A percentile compares a stretch with the other conserved stretches of the same genome.
Conservation (phyloP, 2,797 vertebrate genomes). For the Myotis vivesi region DNA sequence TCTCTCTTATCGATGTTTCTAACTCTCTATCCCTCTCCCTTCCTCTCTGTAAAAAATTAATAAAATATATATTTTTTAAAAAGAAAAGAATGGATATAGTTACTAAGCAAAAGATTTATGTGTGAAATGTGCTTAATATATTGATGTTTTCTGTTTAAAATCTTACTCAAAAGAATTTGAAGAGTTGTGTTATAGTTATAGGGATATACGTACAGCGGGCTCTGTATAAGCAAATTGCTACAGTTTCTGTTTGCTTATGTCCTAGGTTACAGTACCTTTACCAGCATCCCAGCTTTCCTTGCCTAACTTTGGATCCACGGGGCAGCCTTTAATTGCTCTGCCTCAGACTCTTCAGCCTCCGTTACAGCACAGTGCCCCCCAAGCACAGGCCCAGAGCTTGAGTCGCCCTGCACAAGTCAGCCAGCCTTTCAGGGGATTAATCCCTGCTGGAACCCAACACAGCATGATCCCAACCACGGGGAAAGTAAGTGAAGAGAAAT, state of each 20-base stretch:
- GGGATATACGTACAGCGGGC: neutral
- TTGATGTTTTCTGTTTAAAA: neutral
- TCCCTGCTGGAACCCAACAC: conserved; percentile 92
- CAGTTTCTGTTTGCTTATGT: conserved; percentile 45
- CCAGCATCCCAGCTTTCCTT: conserved; percentile 95
- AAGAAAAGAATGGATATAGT: neutral
- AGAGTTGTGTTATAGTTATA: neutral
- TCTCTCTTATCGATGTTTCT: too few relatives aligned
- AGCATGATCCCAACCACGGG: conserved; percentile 94
- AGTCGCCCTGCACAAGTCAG: conserved; percentile 92
- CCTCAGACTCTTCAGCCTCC: conserved; percentile 90
- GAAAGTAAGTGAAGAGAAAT: conserved; percentile 85
- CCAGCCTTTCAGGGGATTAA: conserved; percentile 93
- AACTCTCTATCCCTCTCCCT: too few relatives aligned
- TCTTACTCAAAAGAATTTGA: neutral
- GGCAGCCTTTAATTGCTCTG: conserved; percentile 94
- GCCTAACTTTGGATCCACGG: conserved; percentile 95
- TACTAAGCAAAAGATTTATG: neutral
- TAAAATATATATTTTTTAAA: too few relatives aligned
- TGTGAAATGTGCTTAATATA: neutral
- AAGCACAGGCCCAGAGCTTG: conserved; percentile 91
- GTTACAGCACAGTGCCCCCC: conserved; percentile 90
- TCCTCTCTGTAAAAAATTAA: too few relatives aligned
- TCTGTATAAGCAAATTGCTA: conserved; percentile 12
- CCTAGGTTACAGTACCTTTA: conserved; percentile 93